Evolutionary conservation across 2,113 vertebrate genomes (phyloP), one percentile per base, ranked within the genome.

Genomic region (Odobenus rosmarus): DNA sequence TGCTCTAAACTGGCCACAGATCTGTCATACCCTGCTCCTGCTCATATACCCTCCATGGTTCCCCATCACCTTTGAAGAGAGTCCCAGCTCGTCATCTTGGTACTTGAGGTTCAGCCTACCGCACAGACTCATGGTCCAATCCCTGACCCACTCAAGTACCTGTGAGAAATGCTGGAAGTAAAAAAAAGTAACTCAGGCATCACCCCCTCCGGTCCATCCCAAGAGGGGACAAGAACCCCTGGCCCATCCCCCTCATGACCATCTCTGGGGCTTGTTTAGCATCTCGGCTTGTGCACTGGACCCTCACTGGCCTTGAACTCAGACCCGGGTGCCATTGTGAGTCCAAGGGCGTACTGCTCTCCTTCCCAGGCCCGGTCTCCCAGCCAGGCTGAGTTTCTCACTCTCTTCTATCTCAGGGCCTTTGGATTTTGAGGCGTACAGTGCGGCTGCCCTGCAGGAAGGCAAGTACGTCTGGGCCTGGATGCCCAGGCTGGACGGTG

Each of bases 351-450:
- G 8, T 3, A 1, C 11, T 13, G 42, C 21, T 15, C 0, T 33
- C 42, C 23, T 33, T 3, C 36, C 16, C 4, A 24, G 13, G 10
- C 28, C 6, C 24, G 31, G 28, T 16, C 53, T 13, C 19, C 80
- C 53, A 0, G 4, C 62, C 14, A 4, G 2, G 36, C 46, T 64
- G 64, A 89, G 14, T 31, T 36, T 67, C 28, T 76, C 26, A 4
- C 0, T 0, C 51, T 69, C 77, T 93, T 19, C 12, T 0, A 5
- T 95, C 94, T 15, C 98, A 99, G 99, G 99, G 51, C 98, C 98
- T 8, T 87, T 99, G 98, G 99, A 99, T 42, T 99, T 99, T 16
- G 99, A 99, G 3, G 99, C 99, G 2, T 99, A 99, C 98, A 98
- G 98, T 0, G 26, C 97, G 95, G 98, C 86, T 1, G 99, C 98